Evolutionary conservation across 2,888 invertebrate species (phyloP), one percentile per base, ranked within the genome.

Genomic region (Anorthoa munda): DNA sequence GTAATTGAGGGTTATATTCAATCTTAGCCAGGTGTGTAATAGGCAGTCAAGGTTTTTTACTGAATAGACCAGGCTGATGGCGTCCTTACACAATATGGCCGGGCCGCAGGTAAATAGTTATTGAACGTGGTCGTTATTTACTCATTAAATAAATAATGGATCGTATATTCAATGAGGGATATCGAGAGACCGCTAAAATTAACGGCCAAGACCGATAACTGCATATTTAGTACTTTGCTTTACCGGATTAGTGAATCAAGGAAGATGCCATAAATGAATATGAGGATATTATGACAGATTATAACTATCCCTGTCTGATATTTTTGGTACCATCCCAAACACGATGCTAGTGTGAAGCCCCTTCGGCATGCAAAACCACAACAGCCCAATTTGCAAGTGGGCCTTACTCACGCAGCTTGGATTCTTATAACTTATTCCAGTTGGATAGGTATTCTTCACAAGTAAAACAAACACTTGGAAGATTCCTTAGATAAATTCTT

Each of bases 1-100:
- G 65, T 84, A 84, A 85, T 82, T 75, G 65, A 71, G 74, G 75
- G 75, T 71, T 82, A 79, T 75, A 82, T 85, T 85, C 86, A 85
- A 79, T 85, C 85, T 84, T 76, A 76, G 45, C 69, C 81, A 78
- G 72, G 77, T 82, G 79, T 79, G 74, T 79, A 77, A 83, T 56
- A 73, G 51, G 17, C 58, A 56, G 70, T 75, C 84, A 85, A 85
- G 85, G 85, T 70, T 82, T 64, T 71, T 71, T 48, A 58, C 66
- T 76, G 48, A 71, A 82, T 77, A 84, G 72, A 61, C 68, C 61
- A 66, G 68, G 70, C 58, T 66, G 61, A 76, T 82, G 66, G 72
- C 31, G 79, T 80, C 70, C 77, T 75, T 66, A 82, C 71, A 84
- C 74, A 86, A 77, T 80, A 80, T 76, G 39, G 64, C 39, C 59